Base-by-base conservation (phyloP, 2,888 invertebrate genomes). In the Onthophagus sagittarius region DNA sequence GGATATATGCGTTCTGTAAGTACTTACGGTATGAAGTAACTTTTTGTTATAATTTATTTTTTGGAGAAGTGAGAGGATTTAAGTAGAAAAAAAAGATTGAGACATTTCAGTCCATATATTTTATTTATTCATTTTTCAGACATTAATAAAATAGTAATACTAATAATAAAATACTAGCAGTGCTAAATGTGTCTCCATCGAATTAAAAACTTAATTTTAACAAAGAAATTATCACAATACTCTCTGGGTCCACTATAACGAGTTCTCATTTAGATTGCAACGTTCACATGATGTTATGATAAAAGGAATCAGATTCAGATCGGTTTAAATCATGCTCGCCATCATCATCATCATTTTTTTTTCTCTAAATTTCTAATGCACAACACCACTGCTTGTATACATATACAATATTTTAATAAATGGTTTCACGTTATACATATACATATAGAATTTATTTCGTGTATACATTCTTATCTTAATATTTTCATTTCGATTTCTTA, bases 81-180 rank as follows among this genome's bases (percentile, higher is more conserved):
- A n/a, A n/a, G n/a, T n/a, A n/a, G n/a, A n/a, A n/a, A 69, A 72
- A 71, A 69, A 71, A 13, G 15, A n/a, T n/a, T n/a, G n/a, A n/a
- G n/a, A n/a, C n/a, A n/a, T n/a, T 62, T 67, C 67, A 72, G 70
- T 73, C 65, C 70, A 71, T 53, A 70, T 53, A 53, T 53, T 53
- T 71, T 74, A 71, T 72, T 74, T 72, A 72, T 71, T n/a, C 72
- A 72, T 70, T 72, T 33, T 65, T 71, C 71, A 74, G 72, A 74
- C 74, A 72, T 74, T 74, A 74, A 72, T 72, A 72, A 74, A 73
- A 72, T 74, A 74, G 71, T 74, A 74, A 74, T 74, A 74, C 74
- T 74, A 74, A 71, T 74, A 74, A 72, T 72, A 74, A 74, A 74
- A 72, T 74, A 74, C 74, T 74, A 74, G 70, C 70, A 65, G 72